A percentile compares a stretch with the other conserved stretches of the same genome.
Evolutionary conservation across 2,888 invertebrate genomes (phyloP).

Genomic region (Coenonympha glycerion): DNA sequence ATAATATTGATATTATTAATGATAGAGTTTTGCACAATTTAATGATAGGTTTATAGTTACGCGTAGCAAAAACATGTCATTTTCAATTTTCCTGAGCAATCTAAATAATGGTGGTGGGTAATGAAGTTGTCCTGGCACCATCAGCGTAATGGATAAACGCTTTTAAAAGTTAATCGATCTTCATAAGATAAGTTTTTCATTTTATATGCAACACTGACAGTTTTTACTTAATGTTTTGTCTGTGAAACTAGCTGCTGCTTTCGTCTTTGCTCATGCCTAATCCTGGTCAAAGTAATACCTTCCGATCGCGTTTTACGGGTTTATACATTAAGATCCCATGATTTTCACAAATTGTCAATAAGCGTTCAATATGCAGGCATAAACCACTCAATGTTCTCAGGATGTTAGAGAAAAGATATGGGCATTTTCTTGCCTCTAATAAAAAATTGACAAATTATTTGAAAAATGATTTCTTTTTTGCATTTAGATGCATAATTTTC

Average conservation of each 20-base stretch:
- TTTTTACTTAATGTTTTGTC: conserved; percentile 15
- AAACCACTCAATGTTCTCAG: no score
- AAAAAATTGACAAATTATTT: no score
- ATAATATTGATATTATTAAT: conserved; percentile 14
- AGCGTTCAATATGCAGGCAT: no score
- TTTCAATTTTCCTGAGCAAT: conserved; percentile 32
- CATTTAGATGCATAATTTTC: no score
- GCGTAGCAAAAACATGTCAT: conserved; percentile 29
- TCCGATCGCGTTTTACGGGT: no score
- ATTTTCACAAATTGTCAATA: no score
- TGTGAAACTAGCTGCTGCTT: not conserved
- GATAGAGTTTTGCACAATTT: conserved; percentile 21
- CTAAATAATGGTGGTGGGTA: conserved; percentile 39
- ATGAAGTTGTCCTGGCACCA: conserved; percentile 60
- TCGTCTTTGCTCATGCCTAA: not conserved
- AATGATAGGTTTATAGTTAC: conserved; percentile 24
- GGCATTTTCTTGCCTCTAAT: no score
- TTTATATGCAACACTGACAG: conserved; percentile 12
- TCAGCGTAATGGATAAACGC: conserved; percentile 66
- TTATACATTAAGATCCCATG: no score
- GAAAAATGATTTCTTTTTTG: no score
- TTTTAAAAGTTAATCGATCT: conserved; percentile 67
- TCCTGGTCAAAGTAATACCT: no score
- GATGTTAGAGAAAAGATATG: no score
- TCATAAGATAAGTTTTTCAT: conserved; percentile 32